These are phyloP conservation scores for Aphidius gifuensis DNA, from an alignment of 1,140 invertebrate species.

Conservation along the genomic window DNA sequence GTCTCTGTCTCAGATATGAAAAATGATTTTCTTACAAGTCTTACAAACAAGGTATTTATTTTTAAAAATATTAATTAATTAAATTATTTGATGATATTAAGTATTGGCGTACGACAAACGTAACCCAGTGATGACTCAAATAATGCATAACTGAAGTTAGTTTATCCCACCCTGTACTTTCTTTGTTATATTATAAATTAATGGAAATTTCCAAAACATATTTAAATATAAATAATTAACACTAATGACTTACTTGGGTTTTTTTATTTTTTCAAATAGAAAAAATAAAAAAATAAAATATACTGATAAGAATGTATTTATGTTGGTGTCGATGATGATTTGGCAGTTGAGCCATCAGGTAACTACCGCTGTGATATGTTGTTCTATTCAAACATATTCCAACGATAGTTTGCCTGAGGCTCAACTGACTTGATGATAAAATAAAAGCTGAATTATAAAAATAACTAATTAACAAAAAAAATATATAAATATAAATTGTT, in stretches of 20 bases:
- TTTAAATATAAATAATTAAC: neutral
- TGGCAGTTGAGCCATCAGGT: conserved; percentile 37
- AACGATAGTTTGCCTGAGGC: too few species aligned
- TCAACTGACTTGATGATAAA: neutral
- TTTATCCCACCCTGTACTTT: conserved; percentile 51
- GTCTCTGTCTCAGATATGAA: conserved; percentile 90
- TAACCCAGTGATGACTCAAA: conserved; percentile 60
- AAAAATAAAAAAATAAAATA: too few species aligned
- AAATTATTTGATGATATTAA: conserved; percentile 23
- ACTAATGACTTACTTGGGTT: neutral
- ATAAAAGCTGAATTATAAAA: neutral
- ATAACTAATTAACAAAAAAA: neutral
- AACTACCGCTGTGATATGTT: conserved; percentile 61
- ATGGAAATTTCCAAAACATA: neutral
- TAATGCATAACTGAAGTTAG: conserved; percentile 53
- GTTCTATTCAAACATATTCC: too few species aligned
- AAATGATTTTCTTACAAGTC: conserved; percentile 80
- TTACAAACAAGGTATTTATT: conserved; percentile 77
- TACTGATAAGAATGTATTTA: too few species aligned
- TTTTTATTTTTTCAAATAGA: too few species aligned
- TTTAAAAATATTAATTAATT: conserved; percentile 3
- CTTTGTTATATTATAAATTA: neutral
- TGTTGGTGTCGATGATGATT: too few species aligned
- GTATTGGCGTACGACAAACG: conserved; percentile 57
- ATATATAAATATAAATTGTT: conserved; percentile 20